A percentile compares a stretch with the other conserved stretches of the same genome.
phyloP scores from a whole-genome alignment of 2,888 invertebrate genomes.

The Amphipoea lucens region DNA sequence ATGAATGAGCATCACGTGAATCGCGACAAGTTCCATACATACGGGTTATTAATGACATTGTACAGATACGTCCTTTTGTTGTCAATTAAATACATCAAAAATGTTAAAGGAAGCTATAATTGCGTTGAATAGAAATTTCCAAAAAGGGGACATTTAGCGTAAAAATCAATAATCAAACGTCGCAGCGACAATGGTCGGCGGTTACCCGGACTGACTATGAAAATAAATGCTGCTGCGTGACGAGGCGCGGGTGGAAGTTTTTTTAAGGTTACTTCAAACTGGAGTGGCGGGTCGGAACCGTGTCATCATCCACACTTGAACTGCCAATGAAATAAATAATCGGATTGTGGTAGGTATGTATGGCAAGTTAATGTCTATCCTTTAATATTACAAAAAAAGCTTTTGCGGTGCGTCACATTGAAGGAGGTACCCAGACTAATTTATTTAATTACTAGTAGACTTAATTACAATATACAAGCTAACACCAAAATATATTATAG shows the following conservation, averaged over 20 bases:
- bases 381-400: background rate
- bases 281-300: slow-evolving; percentile 81
- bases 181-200: slow-evolving; percentile 83
- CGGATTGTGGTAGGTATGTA: slow-evolving; percentile 15
- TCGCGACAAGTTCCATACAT: slow-evolving; percentile 87
- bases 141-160: slow-evolving; percentile 89
- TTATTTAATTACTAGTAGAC: background rate
- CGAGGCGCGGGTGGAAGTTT: slow-evolving; percentile 87
- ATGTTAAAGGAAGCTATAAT: slow-evolving; percentile 86
- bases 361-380: background rate
- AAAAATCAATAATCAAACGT: slow-evolving; percentile 90
- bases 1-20: slow-evolving; percentile 70
- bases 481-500: background rate
- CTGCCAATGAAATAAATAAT: slow-evolving; percentile 54
- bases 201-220: slow-evolving; percentile 88
- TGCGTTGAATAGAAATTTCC: slow-evolving; percentile 84
- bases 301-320: slow-evolving; percentile 71
- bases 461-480: background rate
- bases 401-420: background rate
- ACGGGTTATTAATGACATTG: slow-evolving; percentile 89
- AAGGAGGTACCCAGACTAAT: background rate
- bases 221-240: slow-evolving; percentile 87
- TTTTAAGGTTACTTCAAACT: slow-evolving; percentile 80
- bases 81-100: slow-evolving; percentile 82
- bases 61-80: slow-evolving; percentile 82